phyloP scores from a whole-genome alignment of 2,113 vertebrate species.

The Menidia beryllina region DNA sequence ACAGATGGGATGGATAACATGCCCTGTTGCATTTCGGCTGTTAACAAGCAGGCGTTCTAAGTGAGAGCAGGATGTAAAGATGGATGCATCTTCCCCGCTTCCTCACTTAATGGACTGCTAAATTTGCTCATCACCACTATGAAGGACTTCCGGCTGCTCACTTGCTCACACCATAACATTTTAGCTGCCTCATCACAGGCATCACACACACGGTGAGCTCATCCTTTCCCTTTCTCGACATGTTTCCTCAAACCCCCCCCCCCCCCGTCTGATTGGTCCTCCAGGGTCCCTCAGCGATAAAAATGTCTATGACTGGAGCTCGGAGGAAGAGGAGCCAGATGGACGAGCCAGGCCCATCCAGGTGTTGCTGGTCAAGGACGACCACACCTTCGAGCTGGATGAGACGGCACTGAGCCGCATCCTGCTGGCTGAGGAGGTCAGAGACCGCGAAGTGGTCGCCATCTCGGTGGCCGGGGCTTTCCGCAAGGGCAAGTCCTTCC shows the following conservation, averaged over 20 bases:
- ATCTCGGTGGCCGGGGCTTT: conserved; percentile 97
- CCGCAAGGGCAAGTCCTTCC: conserved; percentile 97
- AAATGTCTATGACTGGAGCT: conserved; percentile 93
- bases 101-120: conserved; percentile 34
- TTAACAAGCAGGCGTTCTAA: conserved; percentile 26
- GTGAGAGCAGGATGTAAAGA: conserved; percentile 39
- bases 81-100: conserved; percentile 33
- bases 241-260: not conserved
- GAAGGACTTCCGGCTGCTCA: not conserved
- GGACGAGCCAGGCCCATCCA: conserved; percentile 92
- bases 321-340: conserved; percentile 93
- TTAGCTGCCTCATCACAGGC: no score
- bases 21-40: conserved; percentile 34
- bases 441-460: conserved; percentile 94
- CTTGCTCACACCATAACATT: conserved; percentile 1
- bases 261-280: not conserved
- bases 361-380: conserved; percentile 95
- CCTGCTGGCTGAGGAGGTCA: conserved; percentile 91
- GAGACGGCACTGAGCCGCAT: conserved; percentile 92
- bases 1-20: conserved; percentile 36
- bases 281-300: conserved; percentile 89
- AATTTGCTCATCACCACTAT: not conserved
- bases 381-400: conserved; percentile 97
- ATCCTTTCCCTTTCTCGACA: not conserved
- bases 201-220: no score